Evolutionary conservation across 2,797 vertebrate genomes (phyloP), one percentile per base, ranked within the genome.

Genomic region (Enteromius fasciolatus): DNA sequence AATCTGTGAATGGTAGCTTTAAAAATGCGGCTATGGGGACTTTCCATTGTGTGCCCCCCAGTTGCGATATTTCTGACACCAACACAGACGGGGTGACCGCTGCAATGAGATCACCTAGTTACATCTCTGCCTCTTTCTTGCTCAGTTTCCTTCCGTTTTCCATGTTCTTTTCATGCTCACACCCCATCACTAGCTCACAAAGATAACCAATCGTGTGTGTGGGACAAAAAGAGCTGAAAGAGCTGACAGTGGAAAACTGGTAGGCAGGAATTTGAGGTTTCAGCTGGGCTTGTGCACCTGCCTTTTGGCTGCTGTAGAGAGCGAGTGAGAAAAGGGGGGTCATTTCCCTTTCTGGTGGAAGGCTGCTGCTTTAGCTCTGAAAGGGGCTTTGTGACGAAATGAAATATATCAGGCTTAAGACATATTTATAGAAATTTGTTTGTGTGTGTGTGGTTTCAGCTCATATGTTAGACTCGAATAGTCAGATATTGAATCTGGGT

Each of bases 381-480:
- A 87, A 87, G 90, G 90, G 87, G 89, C 92, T 92, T 92, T 93
- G 89, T 92, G 91, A 89, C 88, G 74, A 88, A 87, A 72, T 69
- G 33, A 86, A 83, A 83, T 88, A 5, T 67, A 59, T 84, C 52
- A 67, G 74, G 15, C 39, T 48, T 48, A 15, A 59, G 44, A 18
- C 20, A 23, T 75, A 36, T 39, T 36, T 6, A 36, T 25, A 12
- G 9, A 31, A 20, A 61, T 39, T 1, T 41, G 17, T 61, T 14
- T 48, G 59, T 70, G 48, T 67, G 61, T 25, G 20, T 23, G 23
- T 44, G 48, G 70, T 57, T 52, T 41, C 3, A 28, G 10, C 36
- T 36, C 18, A 48, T 31, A 12, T 33, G 7, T 50, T 66, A 36
- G 59, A 28, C 36, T 46, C 48, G 12, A 33, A 9, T 15, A 64